Conservation (phyloP, 2,113 vertebrate species). For the human (Homo sapiens) region DNA sequence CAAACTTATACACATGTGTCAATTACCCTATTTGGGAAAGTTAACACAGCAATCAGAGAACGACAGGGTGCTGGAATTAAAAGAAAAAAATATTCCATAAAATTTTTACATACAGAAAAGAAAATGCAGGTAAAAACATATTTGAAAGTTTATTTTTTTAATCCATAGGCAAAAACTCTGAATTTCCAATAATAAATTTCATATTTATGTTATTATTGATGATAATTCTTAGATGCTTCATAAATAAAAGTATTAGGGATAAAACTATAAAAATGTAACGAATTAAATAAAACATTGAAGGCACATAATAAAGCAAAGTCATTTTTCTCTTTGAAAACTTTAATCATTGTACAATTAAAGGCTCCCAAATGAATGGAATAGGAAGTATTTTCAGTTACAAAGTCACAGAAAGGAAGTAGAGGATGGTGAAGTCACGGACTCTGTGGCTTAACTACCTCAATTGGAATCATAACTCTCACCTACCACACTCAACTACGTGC, state of each 20-base stretch:
- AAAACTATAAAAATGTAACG: slow-evolving; percentile 77
- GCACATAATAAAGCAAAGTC: slow-evolving; percentile 64
- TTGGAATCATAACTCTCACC: background rate
- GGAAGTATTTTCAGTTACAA: slow-evolving; percentile 32
- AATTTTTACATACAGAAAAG: slow-evolving; percentile 52
- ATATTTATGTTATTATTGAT: slow-evolving; percentile 54
- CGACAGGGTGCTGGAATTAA: slow-evolving; percentile 66
- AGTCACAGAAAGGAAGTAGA: background rate
- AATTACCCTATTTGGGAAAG: slow-evolving; percentile 78
- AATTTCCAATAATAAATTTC: slow-evolving; percentile 56
- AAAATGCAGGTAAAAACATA: slow-evolving; percentile 52
- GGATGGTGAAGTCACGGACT: background rate
- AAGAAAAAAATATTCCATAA: slow-evolving; percentile 44
- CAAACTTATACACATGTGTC: slow-evolving; percentile 82
- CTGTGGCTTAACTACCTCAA: background rate
- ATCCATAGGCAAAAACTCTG: background rate
- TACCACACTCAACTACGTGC: background rate
- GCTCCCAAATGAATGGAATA: background rate
- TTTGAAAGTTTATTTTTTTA: slow-evolving; percentile 11
- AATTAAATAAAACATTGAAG: slow-evolving; percentile 65
- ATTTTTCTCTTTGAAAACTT: slow-evolving; percentile 47
- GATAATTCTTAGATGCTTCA: slow-evolving; percentile 30
- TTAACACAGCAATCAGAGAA: slow-evolving; percentile 76
- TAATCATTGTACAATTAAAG: slow-evolving; percentile 48
- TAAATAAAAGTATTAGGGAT: slow-evolving; percentile 50